Conservation (phyloP, 2,797 vertebrate genomes). For the Sebastes paucispinis region DNA sequence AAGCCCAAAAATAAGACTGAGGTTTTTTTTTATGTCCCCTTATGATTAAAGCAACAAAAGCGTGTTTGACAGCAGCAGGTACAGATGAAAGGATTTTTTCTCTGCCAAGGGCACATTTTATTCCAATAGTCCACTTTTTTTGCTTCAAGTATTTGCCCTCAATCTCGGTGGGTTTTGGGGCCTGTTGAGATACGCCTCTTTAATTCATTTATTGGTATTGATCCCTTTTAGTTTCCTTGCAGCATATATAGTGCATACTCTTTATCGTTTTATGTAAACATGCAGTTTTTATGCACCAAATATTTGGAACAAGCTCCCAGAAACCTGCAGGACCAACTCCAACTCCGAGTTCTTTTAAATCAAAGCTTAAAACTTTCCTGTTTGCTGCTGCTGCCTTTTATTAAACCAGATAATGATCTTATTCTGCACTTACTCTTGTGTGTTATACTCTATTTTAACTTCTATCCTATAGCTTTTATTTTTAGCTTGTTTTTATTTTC, state of each 20-base stretch:
- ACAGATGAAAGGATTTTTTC: not conserved
- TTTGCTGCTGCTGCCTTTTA: too few species aligned
- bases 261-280: not conserved
- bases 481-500: too few species aligned
- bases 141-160: not conserved
- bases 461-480: too few species aligned
- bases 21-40: not conserved
- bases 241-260: not conserved
- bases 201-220: not conserved
- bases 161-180: not conserved
- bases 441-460: too few species aligned
- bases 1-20: not conserved
- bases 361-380: too few species aligned
- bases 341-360: too few species aligned
- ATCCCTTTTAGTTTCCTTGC: not conserved
- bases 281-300: too few species aligned
- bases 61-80: not conserved
- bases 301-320: too few species aligned
- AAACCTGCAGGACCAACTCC: too few species aligned
- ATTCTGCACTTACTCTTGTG: too few species aligned
- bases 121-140: not conserved
- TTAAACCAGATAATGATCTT: too few species aligned
- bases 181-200: constrained; percentile 2
- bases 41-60: not conserved
- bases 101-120: constrained; percentile 3